Percentiles rank a stretch among this genome's conserved stretches.
These are phyloP conservation scores for Channallabes apus DNA, from an alignment of 2,797 vertebrate genomes.

Conservation along the genomic window DNA sequence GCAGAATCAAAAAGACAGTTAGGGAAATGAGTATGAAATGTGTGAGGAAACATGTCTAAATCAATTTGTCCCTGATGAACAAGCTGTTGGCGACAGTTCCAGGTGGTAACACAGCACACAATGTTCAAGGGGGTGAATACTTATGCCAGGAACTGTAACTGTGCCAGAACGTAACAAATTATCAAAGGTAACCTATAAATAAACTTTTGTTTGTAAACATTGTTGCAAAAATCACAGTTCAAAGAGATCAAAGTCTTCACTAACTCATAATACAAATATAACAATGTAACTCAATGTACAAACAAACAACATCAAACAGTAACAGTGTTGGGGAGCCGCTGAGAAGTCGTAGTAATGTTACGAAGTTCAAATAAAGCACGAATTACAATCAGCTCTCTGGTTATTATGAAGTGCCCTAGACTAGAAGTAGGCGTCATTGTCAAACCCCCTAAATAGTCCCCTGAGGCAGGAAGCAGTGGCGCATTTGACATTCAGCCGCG, in stretches of 20 bases:
- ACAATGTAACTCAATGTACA: background rate
- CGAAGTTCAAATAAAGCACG: background rate
- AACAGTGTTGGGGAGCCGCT: background rate
- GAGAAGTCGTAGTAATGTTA: too few relatives aligned
- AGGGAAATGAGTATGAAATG: too few relatives aligned
- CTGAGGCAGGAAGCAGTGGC: background rate
- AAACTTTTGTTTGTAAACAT: background rate
- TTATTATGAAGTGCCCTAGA: background rate
- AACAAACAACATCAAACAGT: background rate
- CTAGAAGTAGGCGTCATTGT: background rate
- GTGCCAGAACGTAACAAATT: background rate
- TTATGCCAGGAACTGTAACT: background rate
- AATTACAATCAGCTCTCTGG: background rate
- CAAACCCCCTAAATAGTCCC: background rate
- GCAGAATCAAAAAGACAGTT: too few relatives aligned
- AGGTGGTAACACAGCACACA: background rate
- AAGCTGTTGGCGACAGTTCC: too few relatives aligned
- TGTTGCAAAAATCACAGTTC: background rate
- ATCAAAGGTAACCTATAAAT: background rate
- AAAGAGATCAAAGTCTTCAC: background rate
- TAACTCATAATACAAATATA: background rate
- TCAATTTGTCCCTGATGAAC: too few relatives aligned
- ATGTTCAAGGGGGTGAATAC: background rate
- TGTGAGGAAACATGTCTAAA: too few relatives aligned
- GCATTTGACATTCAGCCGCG: background rate